phyloP scores from a whole-genome alignment of 2,888 invertebrate species.

The Acronicta aceris region DNA sequence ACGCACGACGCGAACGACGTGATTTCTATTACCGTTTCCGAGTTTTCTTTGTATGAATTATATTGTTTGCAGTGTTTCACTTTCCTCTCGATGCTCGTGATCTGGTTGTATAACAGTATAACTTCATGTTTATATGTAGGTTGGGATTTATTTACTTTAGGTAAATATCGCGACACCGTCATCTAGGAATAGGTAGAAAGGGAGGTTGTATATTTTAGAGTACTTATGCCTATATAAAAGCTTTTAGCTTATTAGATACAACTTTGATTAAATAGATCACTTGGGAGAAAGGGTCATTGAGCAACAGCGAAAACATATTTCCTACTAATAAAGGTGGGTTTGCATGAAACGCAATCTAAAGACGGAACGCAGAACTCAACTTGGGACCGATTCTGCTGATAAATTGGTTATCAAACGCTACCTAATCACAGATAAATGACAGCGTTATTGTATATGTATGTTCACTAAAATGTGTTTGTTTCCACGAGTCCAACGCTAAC shows the following conservation, averaged over 20 bases:
- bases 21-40: constrained; percentile 73
- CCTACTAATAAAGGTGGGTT: too few relatives aligned
- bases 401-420: too few relatives aligned
- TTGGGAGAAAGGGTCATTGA: background rate
- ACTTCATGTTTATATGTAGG: constrained; percentile 4
- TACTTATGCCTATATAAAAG: background rate
- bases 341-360: too few relatives aligned
- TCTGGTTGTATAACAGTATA: constrained; percentile 33
- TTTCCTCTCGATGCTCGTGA: constrained; percentile 50
- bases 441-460: too few relatives aligned
- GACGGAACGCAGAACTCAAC: too few relatives aligned
- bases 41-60: constrained; percentile 65
- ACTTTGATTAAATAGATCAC: background rate
- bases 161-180: constrained; percentile 11
- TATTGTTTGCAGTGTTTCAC: constrained; percentile 55
- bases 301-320: too few relatives aligned
- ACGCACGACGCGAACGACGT: constrained; percentile 60
- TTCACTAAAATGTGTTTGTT: too few relatives aligned
- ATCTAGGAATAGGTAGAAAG: background rate
- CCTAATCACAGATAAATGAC: too few relatives aligned
- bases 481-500: background rate
- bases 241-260: constrained; percentile 5
- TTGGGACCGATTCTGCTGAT: too few relatives aligned
- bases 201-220: constrained; percentile 6
- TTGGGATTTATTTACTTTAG: constrained; percentile 21